These are phyloP conservation scores for Eustalomyia histrio DNA, from an alignment of 2,888 invertebrate species.

Conservation along the genomic window DNA sequence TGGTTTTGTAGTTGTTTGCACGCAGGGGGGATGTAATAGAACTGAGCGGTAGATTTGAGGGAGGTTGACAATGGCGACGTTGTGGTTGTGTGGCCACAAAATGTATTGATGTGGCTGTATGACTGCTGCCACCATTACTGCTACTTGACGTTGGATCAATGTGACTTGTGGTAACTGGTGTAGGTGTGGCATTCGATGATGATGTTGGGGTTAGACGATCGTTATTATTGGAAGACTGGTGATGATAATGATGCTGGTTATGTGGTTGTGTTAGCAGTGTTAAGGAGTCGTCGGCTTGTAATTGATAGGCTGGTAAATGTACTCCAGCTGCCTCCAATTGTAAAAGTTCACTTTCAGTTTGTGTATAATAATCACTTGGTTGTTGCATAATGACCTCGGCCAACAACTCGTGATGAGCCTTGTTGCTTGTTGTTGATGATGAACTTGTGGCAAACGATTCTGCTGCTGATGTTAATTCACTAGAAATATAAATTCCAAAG, in stretches of 20 bases:
- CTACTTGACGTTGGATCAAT: slow-evolving; percentile 71
- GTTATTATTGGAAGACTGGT: slow-evolving; percentile 59
- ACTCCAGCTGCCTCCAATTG: slow-evolving; percentile 74
- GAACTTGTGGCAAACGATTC: slow-evolving; percentile 17
- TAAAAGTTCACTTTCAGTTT: slow-evolving; percentile 78
- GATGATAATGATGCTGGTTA: slow-evolving; percentile 55
- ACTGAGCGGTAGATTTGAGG: slow-evolving; percentile 74
- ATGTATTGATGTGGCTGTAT: slow-evolving; percentile 72
- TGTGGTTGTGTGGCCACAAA: slow-evolving; percentile 77
- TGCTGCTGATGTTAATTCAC: slow-evolving; percentile 38
- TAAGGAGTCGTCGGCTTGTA: slow-evolving; percentile 68
- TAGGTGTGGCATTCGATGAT: slow-evolving; percentile 67
- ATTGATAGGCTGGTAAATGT: slow-evolving; percentile 69
- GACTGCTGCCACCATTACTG: slow-evolving; percentile 70
- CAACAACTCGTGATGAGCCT: slow-evolving; percentile 69
- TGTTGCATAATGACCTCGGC: slow-evolving; percentile 73
- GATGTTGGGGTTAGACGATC: slow-evolving; percentile 67
- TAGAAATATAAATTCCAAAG: slow-evolving; percentile 20
- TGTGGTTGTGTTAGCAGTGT: slow-evolving; percentile 61
- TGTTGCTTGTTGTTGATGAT: slow-evolving; percentile 30
- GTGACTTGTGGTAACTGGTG: slow-evolving; percentile 68
- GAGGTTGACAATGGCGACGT: slow-evolving; percentile 73
- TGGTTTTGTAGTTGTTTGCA: slow-evolving; percentile 76
- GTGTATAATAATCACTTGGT: slow-evolving; percentile 77
- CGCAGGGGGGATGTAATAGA: slow-evolving; percentile 77